Evolutionary conservation across 2,113 vertebrate genomes (phyloP).

Genomic region (Miniopterus natalensis): DNA sequence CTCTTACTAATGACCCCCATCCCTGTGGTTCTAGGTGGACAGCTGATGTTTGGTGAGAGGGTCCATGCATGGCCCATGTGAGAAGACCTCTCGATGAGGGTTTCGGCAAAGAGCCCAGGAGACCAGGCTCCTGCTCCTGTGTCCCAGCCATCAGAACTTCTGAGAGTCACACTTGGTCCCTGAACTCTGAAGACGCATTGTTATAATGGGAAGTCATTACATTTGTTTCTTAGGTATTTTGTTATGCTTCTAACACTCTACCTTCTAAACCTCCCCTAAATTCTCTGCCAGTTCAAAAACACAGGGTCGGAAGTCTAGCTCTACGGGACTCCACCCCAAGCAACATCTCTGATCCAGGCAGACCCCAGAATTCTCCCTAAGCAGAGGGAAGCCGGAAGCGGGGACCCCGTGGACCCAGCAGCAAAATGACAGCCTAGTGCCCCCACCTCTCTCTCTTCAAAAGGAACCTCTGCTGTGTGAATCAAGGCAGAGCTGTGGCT

Average conservation of each 20-base stretch:
- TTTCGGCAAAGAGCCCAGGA: background rate
- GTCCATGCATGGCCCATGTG: background rate
- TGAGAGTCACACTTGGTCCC: background rate
- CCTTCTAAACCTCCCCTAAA: slow-evolving; percentile 27
- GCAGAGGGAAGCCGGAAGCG: background rate
- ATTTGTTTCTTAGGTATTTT: background rate
- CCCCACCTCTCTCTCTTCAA: background rate
- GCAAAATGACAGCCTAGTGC: background rate
- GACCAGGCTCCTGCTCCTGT: background rate
- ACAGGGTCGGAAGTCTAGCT: background rate
- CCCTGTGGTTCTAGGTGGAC: background rate
- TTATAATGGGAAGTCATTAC: background rate
- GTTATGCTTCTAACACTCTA: slow-evolving; percentile 36
- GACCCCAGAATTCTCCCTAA: background rate
- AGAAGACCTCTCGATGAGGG: background rate
- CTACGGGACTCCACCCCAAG: background rate
- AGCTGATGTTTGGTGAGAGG: background rate
- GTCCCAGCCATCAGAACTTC: background rate
- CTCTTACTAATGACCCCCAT: background rate
- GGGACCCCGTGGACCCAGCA: no score
- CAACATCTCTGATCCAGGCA: background rate
- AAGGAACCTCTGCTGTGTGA: background rate
- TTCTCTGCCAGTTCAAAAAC: background rate
- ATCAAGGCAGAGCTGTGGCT: background rate
- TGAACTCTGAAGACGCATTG: background rate